Conservation (phyloP, 2,113 vertebrate genomes). For the Malaclemys terrapin region DNA sequence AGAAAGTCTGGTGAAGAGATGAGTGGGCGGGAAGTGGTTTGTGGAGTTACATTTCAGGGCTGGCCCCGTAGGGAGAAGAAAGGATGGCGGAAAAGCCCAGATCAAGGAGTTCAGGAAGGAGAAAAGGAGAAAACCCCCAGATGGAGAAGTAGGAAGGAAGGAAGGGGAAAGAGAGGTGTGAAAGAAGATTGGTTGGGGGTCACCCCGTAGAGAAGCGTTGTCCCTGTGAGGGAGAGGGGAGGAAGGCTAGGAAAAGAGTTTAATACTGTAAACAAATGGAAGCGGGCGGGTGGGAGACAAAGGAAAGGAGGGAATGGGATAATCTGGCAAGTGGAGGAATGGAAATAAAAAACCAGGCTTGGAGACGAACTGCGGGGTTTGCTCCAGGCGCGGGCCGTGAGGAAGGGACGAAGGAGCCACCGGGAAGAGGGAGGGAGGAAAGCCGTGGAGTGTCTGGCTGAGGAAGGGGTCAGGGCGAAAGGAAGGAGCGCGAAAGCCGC, state of each 20-base stretch:
- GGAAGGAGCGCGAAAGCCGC: neutral
- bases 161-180: neutral
- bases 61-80: constrained; percentile 54
- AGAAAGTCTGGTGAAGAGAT: constrained; percentile 63
- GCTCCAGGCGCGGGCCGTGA: too few relatives aligned
- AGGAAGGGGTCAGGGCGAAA: neutral
- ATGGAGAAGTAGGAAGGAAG: constrained; percentile 44
- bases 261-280: too few relatives aligned
- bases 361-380: too few relatives aligned
- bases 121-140: neutral
- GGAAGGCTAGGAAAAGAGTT: neutral
- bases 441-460: too few relatives aligned
- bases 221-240: too few relatives aligned
- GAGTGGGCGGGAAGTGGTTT: constrained; percentile 65
- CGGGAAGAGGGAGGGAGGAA: too few relatives aligned
- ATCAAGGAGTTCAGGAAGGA: constrained; percentile 19
- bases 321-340: neutral
- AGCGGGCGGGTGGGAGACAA: neutral
- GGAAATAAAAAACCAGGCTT: neutral
- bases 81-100: neutral
- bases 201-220: neutral
- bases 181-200: neutral
- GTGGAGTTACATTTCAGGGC: constrained; percentile 42
- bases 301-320: neutral
- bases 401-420: too few relatives aligned